phyloP scores from a whole-genome alignment of 2,888 invertebrate genomes.

The Catotricha subobsoleta region DNA sequence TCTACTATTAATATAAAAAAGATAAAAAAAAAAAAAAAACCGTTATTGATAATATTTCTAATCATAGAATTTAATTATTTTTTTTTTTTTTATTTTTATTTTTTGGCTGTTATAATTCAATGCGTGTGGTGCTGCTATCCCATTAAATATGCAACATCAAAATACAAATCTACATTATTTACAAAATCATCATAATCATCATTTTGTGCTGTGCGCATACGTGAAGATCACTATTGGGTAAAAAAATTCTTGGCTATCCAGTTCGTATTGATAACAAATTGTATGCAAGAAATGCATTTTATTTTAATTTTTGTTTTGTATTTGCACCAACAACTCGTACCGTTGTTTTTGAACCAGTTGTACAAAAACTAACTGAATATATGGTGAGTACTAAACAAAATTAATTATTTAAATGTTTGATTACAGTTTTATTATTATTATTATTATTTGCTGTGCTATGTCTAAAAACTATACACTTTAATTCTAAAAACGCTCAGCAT shows the following conservation, averaged over 20 bases:
- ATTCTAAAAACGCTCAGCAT: neutral
- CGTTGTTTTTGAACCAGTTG: conserved; percentile 60
- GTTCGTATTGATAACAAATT: conserved; percentile 59
- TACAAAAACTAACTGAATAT: conserved; percentile 65
- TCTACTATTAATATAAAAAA: no score
- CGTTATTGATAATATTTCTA: no score
- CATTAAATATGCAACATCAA: no score
- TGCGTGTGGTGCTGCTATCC: no score
- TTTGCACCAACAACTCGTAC: conserved; percentile 60
- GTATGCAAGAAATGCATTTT: conserved; percentile 62
- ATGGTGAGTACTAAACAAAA: conserved; percentile 35
- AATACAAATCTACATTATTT: no score
- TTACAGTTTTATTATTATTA: neutral
- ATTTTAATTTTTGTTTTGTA: conserved; percentile 71
- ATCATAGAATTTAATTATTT: no score
- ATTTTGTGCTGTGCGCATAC: conserved; percentile 5
- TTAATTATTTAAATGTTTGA: neutral
- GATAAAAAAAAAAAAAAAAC: no score
- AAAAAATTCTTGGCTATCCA: conserved; percentile 64
- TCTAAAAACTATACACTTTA: no score
- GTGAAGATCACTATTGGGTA: conserved; percentile 49
- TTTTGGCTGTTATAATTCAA: no score
- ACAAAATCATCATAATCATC: neutral
- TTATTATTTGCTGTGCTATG: neutral
- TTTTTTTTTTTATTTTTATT: no score